Conservation (phyloP, 2,113 vertebrate genomes). For the Atractosteus spatula region DNA sequence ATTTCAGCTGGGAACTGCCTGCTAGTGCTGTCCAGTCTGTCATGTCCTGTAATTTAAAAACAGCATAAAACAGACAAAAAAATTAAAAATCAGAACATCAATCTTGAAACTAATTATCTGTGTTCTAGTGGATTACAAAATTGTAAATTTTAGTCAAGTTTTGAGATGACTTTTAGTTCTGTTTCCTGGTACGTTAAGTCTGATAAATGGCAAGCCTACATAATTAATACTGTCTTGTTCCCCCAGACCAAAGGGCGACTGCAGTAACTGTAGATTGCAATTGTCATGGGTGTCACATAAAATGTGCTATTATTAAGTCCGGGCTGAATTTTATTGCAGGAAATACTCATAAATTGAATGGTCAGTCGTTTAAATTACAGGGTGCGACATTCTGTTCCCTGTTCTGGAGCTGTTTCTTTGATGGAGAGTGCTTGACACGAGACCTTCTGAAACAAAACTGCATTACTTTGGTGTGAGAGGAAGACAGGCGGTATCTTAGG, state of each 20-base stretch:
- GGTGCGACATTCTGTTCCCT: conserved; percentile 59
- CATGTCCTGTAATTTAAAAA: conserved; percentile 14
- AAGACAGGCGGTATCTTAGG: conserved; percentile 59
- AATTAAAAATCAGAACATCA: conserved; percentile 55
- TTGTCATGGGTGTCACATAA: conserved; percentile 85
- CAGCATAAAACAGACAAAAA: conserved; percentile 14
- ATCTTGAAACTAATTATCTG: conserved; percentile 74
- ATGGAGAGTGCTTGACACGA: conserved; percentile 69
- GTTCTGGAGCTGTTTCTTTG: conserved; percentile 56
- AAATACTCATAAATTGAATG: conserved; percentile 80
- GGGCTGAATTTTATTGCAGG: conserved; percentile 78
- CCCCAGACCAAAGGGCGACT: conserved; percentile 67
- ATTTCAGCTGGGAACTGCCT: not conserved
- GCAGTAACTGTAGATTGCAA: conserved; percentile 80
- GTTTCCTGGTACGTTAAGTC: conserved; percentile 73
- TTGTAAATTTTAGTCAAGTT: conserved; percentile 75
- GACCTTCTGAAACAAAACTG: conserved; percentile 62
- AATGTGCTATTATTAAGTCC: conserved; percentile 87
- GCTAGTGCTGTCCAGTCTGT: not conserved
- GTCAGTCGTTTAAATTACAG: conserved; percentile 84
- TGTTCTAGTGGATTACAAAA: conserved; percentile 73
- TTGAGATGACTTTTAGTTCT: conserved; percentile 66
- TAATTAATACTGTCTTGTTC: conserved; percentile 78
- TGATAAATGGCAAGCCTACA: conserved; percentile 75
- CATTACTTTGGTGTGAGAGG: conserved; percentile 59